These are phyloP conservation scores for Phyllostomus discolor DNA, from an alignment of 2,113 vertebrate genomes.

Conservation along the genomic window DNA sequence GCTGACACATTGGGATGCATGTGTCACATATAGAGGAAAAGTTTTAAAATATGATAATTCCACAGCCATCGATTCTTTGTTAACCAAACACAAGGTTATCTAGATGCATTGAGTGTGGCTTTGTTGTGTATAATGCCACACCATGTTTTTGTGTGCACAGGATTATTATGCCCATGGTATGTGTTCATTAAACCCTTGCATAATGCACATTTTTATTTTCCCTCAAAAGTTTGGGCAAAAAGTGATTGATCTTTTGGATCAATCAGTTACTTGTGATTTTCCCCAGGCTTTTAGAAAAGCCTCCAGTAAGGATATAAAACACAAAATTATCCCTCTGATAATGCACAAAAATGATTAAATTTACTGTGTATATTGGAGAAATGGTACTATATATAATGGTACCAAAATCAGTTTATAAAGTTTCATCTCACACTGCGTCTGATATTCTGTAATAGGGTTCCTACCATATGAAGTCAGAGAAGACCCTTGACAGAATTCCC, in stretches of 20 bases:
- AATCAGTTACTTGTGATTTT: slow-evolving; percentile 30
- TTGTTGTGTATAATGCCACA: too few species aligned
- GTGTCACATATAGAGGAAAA: slow-evolving; percentile 55
- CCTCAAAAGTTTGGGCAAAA: too few species aligned
- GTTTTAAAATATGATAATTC: slow-evolving; percentile 55
- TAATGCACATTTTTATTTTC: too few species aligned
- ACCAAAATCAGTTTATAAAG: background rate
- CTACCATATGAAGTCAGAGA: background rate
- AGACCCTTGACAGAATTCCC: background rate
- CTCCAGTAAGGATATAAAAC: background rate
- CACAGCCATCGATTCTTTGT: slow-evolving; percentile 14
- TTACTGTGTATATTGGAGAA: background rate
- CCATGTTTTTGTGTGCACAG: too few species aligned
- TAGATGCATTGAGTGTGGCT: background rate
- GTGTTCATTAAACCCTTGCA: too few species aligned
- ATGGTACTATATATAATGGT: background rate
- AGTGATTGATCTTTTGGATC: background rate
- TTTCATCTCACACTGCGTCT: background rate
- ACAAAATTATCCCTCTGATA: background rate
- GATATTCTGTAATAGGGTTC: background rate
- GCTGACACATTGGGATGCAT: slow-evolving; percentile 50
- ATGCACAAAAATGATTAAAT: background rate
- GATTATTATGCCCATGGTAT: too few species aligned
- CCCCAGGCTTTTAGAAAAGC: background rate
- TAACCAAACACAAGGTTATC: slow-evolving; percentile 37